A percentile compares a stretch with the other conserved stretches of the same genome.
Conservation (phyloP, 2,113 vertebrate species). For the Dipodomys ordii region DNA sequence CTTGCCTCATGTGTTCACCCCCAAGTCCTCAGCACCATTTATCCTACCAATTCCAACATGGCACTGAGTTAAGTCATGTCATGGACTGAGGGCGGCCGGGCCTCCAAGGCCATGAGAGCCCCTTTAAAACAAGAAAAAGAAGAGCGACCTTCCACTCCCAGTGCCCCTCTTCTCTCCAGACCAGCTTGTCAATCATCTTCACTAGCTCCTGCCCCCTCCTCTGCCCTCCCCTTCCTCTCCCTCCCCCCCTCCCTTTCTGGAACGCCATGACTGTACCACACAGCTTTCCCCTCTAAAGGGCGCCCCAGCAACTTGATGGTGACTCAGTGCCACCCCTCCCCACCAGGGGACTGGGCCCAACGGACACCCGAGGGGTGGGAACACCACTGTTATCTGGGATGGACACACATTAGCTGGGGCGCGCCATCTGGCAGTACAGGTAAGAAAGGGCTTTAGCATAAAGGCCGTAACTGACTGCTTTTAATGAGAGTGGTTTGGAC, state of each 20-base stretch:
- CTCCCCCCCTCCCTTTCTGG: not conserved
- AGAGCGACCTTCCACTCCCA: not conserved
- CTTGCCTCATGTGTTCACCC: no score
- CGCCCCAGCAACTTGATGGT: not conserved
- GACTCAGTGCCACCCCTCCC: not conserved
- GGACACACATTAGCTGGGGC: not conserved
- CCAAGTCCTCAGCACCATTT: not conserved
- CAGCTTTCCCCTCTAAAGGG: not conserved
- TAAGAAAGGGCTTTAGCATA: not conserved
- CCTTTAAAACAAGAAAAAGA: not conserved
- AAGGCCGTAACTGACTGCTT: not conserved
- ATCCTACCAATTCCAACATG: not conserved
- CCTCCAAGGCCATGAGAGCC: not conserved
- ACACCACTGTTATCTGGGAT: not conserved
- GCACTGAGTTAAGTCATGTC: rapidly evolving
- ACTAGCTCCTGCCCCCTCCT: not conserved
- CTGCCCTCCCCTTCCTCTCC: no score
- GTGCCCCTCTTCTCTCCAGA: not conserved
- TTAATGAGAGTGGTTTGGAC: no score
- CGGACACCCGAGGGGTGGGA: not conserved
- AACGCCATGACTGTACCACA: not conserved
- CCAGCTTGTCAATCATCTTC: not conserved
- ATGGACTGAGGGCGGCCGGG: no score
- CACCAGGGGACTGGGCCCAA: no score
- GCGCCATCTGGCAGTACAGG: rapidly evolving